These are phyloP conservation scores for Cistogaster globosa DNA, from an alignment of 2,888 invertebrate genomes.

Conservation along the genomic window DNA sequence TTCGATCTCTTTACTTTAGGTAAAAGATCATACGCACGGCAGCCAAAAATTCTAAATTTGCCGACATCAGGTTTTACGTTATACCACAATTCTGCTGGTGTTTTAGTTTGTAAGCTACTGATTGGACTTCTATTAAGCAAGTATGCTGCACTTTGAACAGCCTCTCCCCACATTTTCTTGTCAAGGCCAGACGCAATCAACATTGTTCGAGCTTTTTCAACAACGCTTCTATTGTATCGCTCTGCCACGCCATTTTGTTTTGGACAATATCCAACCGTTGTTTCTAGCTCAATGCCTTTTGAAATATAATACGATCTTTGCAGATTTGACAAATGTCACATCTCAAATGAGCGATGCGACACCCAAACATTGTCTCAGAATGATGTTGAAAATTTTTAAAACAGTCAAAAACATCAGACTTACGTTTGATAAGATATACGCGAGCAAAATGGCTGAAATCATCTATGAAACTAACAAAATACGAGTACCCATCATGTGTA, in stretches of 20 bases:
- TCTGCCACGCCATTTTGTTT: slow-evolving; percentile 62
- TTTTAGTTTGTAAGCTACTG: no score
- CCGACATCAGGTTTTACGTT: slow-evolving; percentile 47
- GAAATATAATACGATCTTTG: slow-evolving; percentile 1
- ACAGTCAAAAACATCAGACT: slow-evolving; percentile 52
- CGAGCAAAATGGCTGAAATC: background rate
- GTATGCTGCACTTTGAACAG: background rate
- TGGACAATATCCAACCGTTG: slow-evolving; percentile 62
- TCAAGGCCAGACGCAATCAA: slow-evolving; percentile 36
- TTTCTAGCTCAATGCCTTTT: slow-evolving; percentile 41
- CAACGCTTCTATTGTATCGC: slow-evolving; percentile 49
- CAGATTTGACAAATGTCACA: slow-evolving; percentile 4
- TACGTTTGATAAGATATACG: background rate
- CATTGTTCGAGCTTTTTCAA: slow-evolving; percentile 51
- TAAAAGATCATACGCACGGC: slow-evolving; percentile 68
- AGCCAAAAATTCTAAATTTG: slow-evolving; percentile 71
- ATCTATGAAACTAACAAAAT: background rate
- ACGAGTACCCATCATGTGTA: background rate
- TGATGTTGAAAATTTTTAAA: slow-evolving; percentile 53
- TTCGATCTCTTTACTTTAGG: slow-evolving; percentile 25
- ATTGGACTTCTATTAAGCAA: slow-evolving; percentile 15
- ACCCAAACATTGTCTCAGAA: slow-evolving; percentile 4
- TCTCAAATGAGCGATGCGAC: slow-evolving; percentile 6
- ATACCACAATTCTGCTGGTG: slow-evolving; percentile 67
- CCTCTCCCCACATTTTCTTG: slow-evolving; percentile 65